A percentile compares a stretch with the other conserved stretches of the same genome.
These are phyloP conservation scores for Pipa parva DNA, from an alignment of 2,113 vertebrate species.

Conservation along the genomic window DNA sequence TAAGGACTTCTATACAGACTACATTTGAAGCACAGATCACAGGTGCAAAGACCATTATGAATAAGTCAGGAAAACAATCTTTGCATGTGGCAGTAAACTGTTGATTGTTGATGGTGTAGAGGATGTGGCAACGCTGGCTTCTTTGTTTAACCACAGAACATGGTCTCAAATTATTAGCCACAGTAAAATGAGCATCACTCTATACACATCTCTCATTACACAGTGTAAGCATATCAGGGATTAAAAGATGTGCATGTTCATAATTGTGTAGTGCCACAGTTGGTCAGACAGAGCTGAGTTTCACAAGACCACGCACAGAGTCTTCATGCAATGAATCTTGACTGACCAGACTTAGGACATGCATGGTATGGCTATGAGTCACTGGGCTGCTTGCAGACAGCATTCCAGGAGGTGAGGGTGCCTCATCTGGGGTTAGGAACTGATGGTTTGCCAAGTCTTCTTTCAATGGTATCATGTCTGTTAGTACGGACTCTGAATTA, in stretches of 20 bases:
- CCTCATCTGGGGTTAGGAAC: constrained; percentile 90
- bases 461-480: constrained; percentile 77
- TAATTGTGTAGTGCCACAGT: constrained; percentile 16
- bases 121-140: no score
- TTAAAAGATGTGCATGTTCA: constrained; percentile 48
- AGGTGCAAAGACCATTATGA: neutral
- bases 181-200: neutral
- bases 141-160: no score
- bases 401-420: constrained; percentile 82
- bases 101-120: no score
- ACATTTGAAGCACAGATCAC: constrained; percentile 2
- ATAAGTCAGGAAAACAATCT: neutral
- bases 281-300: constrained; percentile 93
- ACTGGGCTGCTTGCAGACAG: constrained; percentile 78
- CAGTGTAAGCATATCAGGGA: constrained; percentile 46
- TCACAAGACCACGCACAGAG: constrained; percentile 90
- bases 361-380: constrained; percentile 79
- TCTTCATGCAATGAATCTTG: constrained; percentile 95
- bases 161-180: neutral
- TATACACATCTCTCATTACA: constrained; percentile 28
- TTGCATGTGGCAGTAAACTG: neutral
- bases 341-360: constrained; percentile 84
- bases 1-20: neutral
- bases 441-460: constrained; percentile 76
- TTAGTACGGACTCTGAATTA: constrained; percentile 67